Base-by-base conservation (phyloP, 2,888 invertebrate genomes). In the Tridacna gigas region DNA sequence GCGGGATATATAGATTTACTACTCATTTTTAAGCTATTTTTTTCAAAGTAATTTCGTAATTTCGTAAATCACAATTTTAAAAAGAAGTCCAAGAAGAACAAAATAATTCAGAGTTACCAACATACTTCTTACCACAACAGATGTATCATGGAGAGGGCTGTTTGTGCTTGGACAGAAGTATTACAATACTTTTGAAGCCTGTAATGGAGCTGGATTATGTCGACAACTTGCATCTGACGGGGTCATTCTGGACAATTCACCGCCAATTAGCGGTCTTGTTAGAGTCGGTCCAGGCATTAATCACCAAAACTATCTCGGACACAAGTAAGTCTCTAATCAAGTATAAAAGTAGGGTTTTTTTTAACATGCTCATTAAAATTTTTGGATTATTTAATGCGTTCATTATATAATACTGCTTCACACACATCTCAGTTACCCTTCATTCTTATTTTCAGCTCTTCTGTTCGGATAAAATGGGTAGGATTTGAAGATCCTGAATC, bases 181-280 rank as follows among this genome's bases (percentile, higher is more conserved):
- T 63, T 89, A 80, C 65, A 79, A 67, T 12, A 88, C 82, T 1
- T 84, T 90, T 0, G 79, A 88, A 63, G 88, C 86, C 22, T 90
- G 90, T 83, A 90, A 90, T 66, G 74, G 65, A 22, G 90, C 88
- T 13, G 82, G 79, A 18, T 69, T 90, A 25, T 90, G 90, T 51
- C 76, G 78, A 0, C 25, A 26, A 13, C 67, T 73, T 13, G 73
- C 86, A 51, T 90, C 90, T 12, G 80, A 86, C 74, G 89, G 90
- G 18, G 51, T 90, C 26, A 86, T 82, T 13, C 74, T 88, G 25
- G 90, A 90, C 63, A 84, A 83, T 65, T 89, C 89, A 0, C 88
- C 89, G 7, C 90, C 90, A 20, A 76, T 88, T 13, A 60, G 79
- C 13, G 90, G 90, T n/a, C 48, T 79, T 12, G 86, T 89, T 20